Evolutionary conservation across 2,797 vertebrate genomes (phyloP).

Genomic region (Falco concolor): DNA sequence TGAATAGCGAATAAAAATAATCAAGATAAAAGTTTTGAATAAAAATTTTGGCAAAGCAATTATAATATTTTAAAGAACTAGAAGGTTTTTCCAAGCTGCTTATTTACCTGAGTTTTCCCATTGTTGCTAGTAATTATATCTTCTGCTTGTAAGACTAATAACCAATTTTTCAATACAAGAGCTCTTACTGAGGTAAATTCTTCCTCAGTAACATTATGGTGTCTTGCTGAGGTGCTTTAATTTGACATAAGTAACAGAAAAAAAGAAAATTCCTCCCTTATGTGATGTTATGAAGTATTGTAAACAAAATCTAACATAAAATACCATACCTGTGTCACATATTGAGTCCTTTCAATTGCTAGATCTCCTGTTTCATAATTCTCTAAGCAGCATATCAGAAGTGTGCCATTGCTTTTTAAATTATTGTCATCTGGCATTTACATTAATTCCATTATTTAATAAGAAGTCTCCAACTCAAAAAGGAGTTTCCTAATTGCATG

Average conservation of each 20-base stretch:
- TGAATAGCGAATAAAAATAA: neutral
- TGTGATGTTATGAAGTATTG: neutral
- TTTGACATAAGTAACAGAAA: neutral
- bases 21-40: neutral
- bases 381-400: neutral
- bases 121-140: neutral
- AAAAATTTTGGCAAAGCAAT: neutral
- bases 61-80: neutral
- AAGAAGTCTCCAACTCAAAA: neutral
- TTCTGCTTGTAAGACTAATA: neutral
- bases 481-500: neutral
- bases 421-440: neutral
- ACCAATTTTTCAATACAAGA: neutral
- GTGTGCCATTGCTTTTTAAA: neutral
- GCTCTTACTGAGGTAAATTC: neutral
- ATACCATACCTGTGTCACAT: neutral
- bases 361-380: neutral
- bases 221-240: neutral
- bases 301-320: neutral
- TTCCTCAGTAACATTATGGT: neutral
- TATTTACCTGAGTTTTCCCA: neutral
- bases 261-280: neutral
- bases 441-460: neutral
- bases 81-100: neutral
- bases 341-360: neutral